Percentiles rank a stretch among this genome's conserved stretches.
Evolutionary conservation across 2,888 invertebrate species (phyloP).

Genomic region (Lasioglossum oenotherae): DNA sequence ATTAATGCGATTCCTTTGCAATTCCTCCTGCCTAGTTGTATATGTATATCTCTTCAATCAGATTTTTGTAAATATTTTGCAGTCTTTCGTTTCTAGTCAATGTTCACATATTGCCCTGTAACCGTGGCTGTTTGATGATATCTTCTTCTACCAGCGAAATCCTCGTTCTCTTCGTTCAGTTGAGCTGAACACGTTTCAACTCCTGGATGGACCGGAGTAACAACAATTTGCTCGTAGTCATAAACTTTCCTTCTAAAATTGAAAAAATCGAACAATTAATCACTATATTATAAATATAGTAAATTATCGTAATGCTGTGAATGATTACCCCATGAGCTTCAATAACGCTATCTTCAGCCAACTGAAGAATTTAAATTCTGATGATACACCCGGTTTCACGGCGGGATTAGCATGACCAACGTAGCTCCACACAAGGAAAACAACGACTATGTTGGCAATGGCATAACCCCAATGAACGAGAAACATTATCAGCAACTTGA

Average conservation of each 20-base stretch:
- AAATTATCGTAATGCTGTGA: not conserved
- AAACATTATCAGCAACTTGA: constrained; percentile 96
- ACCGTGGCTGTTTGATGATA: constrained; percentile 96
- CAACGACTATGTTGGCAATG: constrained; percentile 91
- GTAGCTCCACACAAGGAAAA: constrained; percentile 96
- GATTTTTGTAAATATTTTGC: constrained; percentile 18
- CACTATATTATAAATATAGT: not conserved
- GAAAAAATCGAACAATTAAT: not conserved
- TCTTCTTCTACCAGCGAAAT: constrained; percentile 95
- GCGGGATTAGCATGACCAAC: constrained; percentile 98
- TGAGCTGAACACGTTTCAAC: constrained; percentile 93
- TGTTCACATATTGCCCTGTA: constrained; percentile 89
- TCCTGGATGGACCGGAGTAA: constrained; percentile 92
- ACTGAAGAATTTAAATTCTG: constrained; percentile 92
- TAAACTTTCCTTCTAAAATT: constrained; percentile 89
- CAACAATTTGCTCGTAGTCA: constrained; percentile 94
- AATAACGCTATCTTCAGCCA: constrained; percentile 91
- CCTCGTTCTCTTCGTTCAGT: constrained; percentile 97
- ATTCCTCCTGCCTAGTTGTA: constrained; percentile 14
- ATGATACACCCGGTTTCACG: constrained; percentile 95
- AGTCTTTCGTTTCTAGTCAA: constrained; percentile 65
- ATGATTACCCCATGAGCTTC: constrained; percentile 90
- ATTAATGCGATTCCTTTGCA: constrained; percentile 27
- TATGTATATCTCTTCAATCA: not conserved
- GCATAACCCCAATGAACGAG: constrained; percentile 97